These are phyloP conservation scores for Drosophila mulleri DNA, from an alignment of 2,888 invertebrate species.

Conservation along the genomic window DNA sequence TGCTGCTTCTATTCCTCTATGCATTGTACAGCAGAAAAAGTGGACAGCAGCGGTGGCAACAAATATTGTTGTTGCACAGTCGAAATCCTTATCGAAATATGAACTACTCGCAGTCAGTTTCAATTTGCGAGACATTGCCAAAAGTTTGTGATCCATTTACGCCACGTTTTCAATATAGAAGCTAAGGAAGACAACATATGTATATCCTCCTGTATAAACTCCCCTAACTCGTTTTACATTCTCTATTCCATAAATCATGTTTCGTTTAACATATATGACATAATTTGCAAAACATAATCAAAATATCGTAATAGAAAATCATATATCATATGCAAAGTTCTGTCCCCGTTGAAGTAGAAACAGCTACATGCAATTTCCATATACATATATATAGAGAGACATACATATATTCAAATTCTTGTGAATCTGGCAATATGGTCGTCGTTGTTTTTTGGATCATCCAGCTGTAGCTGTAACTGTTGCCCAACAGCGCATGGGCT, in stretches of 20 bases:
- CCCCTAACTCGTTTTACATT: not conserved
- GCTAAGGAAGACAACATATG: no score
- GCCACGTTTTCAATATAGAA: not conserved
- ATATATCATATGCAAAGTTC: constrained; percentile 28
- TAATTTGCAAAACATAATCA: constrained; percentile 40
- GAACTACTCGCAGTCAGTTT: not conserved
- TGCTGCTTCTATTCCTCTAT: constrained; percentile 8
- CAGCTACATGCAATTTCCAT: constrained; percentile 10
- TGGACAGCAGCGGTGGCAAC: constrained; percentile 32
- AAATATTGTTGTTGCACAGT: constrained; percentile 15
- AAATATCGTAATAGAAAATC: constrained; percentile 15
- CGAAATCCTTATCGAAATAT: constrained; percentile 7
- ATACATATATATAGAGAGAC: not conserved
- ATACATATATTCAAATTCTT: constrained; percentile 33
- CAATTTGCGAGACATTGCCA: not conserved
- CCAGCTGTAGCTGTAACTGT: constrained; percentile 5
- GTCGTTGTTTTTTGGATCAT: not conserved
- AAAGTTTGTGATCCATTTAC: not conserved
- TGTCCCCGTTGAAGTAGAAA: not conserved
- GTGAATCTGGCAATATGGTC: constrained; percentile 33
- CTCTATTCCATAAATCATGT: constrained; percentile 6
- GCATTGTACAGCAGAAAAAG: constrained; percentile 37
- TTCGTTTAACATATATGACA: not conserved
- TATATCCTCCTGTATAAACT: not conserved
- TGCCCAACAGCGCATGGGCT: constrained; percentile 27